Evolutionary conservation across 1,140 invertebrate genomes (phyloP).

Genomic region (Aricia agestis): DNA sequence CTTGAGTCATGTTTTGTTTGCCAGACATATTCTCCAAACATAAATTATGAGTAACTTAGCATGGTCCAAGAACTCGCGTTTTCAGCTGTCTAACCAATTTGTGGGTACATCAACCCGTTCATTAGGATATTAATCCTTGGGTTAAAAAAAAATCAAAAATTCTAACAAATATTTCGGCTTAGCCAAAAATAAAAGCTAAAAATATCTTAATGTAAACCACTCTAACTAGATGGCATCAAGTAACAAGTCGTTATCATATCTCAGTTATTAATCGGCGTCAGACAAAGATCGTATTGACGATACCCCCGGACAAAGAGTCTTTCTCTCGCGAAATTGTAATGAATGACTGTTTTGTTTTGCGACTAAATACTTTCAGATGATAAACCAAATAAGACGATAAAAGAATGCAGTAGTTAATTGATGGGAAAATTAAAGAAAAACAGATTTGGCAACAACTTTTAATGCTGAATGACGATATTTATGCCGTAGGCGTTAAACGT

Average conservation of each 20-base stretch:
- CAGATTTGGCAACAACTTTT: too few relatives aligned
- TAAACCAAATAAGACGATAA: not conserved
- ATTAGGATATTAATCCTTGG: too few relatives aligned
- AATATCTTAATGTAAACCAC: not conserved
- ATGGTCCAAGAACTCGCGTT: not conserved
- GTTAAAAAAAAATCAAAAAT: too few relatives aligned
- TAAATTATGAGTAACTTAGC: not conserved
- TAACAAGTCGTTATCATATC: constrained; percentile 14
- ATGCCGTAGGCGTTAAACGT: not conserved
- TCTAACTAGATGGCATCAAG: not conserved
- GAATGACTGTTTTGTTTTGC: not conserved
- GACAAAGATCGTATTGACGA: constrained; percentile 9
- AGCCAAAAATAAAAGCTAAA: not conserved
- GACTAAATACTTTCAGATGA: constrained; percentile 14
- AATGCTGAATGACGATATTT: too few relatives aligned
- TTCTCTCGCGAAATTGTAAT: constrained; percentile 7
- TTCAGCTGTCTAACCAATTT: not conserved
- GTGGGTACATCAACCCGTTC: too few relatives aligned
- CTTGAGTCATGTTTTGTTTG: not conserved
- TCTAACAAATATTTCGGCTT: not conserved
- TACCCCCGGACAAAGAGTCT: constrained; percentile 1
- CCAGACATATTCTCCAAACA: not conserved
- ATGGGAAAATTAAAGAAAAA: not conserved
- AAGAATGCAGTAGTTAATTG: not conserved
- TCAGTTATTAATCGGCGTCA: constrained; percentile 12